phyloP scores from a whole-genome alignment of 2,888 invertebrate species.

The Tineola bisselliella region DNA sequence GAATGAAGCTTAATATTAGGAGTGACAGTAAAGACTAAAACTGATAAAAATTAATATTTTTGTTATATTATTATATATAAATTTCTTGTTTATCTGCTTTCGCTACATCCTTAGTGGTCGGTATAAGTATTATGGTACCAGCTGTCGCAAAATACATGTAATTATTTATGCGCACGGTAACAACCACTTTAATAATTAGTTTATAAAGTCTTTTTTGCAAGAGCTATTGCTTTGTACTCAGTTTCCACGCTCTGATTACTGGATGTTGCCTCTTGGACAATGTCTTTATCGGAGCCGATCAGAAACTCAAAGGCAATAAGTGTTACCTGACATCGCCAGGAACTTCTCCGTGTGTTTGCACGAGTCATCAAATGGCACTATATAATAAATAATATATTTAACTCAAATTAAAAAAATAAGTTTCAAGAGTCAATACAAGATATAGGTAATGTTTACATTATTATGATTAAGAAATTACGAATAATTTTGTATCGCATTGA shows the following conservation, averaged over 20 bases:
- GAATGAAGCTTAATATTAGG: too few relatives aligned
- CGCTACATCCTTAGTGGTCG: constrained; percentile 2
- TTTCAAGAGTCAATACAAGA: not conserved
- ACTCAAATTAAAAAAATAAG: too few relatives aligned
- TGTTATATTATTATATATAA: too few relatives aligned
- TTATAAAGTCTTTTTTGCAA: constrained; percentile 9
- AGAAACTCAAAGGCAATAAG: constrained; percentile 39
- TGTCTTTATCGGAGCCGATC: constrained; percentile 62
- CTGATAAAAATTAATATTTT: not conserved
- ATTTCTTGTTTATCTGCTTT: not conserved
- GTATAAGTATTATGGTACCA: constrained; percentile 7
- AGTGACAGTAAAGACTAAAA: not conserved
- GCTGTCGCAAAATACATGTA: not conserved
- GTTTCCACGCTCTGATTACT: constrained; percentile 68
- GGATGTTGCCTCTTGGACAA: constrained; percentile 66
- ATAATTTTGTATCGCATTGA: not conserved
- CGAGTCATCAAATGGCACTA: too few relatives aligned
- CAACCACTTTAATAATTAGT: not conserved
- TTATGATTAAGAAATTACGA: not conserved
- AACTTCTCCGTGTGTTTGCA: too few relatives aligned
- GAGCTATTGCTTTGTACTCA: constrained; percentile 29
- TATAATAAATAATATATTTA: too few relatives aligned
- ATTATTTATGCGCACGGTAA: not conserved
- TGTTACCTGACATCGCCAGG: not conserved
- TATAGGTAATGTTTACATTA: not conserved